A percentile compares a stretch with the other conserved stretches of the same genome.
Evolutionary conservation across 2,113 vertebrate species (phyloP).

Genomic region (Lycaon pictus): DNA sequence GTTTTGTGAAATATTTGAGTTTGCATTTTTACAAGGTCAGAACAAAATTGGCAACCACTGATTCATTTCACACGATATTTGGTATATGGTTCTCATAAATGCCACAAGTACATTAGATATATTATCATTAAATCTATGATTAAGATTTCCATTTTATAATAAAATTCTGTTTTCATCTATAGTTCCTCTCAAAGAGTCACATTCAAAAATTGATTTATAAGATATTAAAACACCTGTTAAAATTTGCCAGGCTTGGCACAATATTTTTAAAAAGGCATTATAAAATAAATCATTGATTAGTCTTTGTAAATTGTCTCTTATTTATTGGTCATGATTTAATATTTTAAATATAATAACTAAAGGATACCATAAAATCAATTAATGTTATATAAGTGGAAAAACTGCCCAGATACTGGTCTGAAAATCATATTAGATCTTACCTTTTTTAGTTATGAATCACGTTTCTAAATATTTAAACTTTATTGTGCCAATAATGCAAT

Average conservation of each 20-base stretch:
- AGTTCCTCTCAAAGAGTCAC: not conserved
- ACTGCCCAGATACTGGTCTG: not conserved
- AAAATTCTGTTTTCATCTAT: not conserved
- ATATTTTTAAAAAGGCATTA: not conserved
- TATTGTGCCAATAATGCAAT: slow-evolving; percentile 31
- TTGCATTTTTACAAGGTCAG: not conserved
- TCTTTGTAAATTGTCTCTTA: not conserved
- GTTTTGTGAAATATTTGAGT: slow-evolving; percentile 18
- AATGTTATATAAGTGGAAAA: not conserved
- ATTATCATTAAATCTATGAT: not conserved
- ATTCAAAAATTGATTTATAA: not conserved
- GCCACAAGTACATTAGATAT: not conserved
- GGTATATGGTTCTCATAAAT: not conserved
- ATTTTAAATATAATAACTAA: slow-evolving; percentile 5
- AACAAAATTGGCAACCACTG: not conserved
- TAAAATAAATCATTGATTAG: not conserved
- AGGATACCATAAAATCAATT: not conserved
- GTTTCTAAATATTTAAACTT: slow-evolving; percentile 66
- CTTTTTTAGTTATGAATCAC: slow-evolving; percentile 18
- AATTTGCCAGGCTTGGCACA: not conserved
- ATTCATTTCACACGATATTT: not conserved
- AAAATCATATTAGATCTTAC: not conserved
- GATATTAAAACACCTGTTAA: not conserved
- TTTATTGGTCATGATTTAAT: slow-evolving; percentile 29
- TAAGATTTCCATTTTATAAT: not conserved